Conservation (phyloP, 2,113 vertebrate species). For the Illadopsis cleaveri region DNA sequence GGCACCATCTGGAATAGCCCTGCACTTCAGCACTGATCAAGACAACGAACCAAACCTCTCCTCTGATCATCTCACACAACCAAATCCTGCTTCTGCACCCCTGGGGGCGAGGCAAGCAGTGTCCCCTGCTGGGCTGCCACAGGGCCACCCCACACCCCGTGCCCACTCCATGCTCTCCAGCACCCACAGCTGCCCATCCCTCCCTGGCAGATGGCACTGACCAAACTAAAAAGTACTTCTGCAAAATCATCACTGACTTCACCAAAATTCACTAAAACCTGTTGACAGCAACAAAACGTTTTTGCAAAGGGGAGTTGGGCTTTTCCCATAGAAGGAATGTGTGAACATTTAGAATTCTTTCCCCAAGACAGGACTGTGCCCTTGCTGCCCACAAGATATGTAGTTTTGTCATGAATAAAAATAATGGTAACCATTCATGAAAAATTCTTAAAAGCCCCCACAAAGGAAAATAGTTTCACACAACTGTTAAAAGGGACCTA, state of each 20-base stretch:
- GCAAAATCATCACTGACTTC: neutral
- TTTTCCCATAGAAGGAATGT: neutral
- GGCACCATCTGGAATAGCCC: neutral
- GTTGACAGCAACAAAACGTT: neutral
- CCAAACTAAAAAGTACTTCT: neutral
- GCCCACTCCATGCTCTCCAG: neutral
- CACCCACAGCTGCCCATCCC: neutral
- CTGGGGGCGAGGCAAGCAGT: rapidly evolving
- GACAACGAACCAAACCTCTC: neutral
- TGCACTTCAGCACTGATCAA: neutral
- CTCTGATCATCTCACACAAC: neutral
- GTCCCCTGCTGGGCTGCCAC: neutral
- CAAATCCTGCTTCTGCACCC: neutral
- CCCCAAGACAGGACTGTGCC: neutral
- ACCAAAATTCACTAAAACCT: neutral
- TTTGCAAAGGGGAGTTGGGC: neutral
- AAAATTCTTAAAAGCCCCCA: neutral
- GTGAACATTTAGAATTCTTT: neutral
- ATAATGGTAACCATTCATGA: neutral
- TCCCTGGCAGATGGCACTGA: neutral
- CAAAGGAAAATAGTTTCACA: neutral
- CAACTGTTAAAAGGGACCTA: neutral
- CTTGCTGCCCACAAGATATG: neutral
- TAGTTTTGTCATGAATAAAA: neutral
- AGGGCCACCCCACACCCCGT: rapidly evolving